phyloP scores from a whole-genome alignment of 2,888 invertebrate genomes.

The Eilema sororculum region DNA sequence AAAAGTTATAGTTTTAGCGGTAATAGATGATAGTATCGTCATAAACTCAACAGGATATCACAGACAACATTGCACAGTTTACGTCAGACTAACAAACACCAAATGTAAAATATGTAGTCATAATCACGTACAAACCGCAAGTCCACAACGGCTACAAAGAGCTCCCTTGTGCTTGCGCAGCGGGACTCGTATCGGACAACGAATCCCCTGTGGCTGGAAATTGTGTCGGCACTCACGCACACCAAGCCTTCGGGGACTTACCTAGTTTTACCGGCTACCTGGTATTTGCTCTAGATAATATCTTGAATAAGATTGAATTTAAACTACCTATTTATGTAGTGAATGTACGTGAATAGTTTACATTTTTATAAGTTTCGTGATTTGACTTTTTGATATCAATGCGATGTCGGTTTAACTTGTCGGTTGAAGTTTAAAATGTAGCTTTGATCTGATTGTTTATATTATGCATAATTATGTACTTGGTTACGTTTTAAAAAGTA shows the following conservation, averaged over 20 bases:
- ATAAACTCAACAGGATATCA: neutral
- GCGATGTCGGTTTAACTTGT: neutral
- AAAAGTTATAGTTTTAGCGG: too few relatives aligned
- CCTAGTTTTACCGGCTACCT: slow-evolving; percentile 40
- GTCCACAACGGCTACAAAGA: slow-evolving; percentile 12
- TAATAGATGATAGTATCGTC: too few relatives aligned
- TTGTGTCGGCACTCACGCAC: slow-evolving; percentile 19
- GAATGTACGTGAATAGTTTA: neutral
- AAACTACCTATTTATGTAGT: neutral
- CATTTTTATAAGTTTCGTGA: neutral
- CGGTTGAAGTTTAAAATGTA: too few relatives aligned
- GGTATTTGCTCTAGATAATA: slow-evolving; percentile 27
- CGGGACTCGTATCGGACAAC: slow-evolving; percentile 36
- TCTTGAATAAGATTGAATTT: slow-evolving; percentile 1
- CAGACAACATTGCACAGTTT: neutral
- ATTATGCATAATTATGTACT: too few relatives aligned
- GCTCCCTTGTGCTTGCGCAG: slow-evolving; percentile 21
- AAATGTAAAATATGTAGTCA: neutral
- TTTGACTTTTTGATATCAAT: neutral
- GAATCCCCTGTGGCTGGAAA: slow-evolving; percentile 42
- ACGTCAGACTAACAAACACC: neutral
- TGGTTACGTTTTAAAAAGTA: too few relatives aligned
- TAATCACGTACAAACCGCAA: slow-evolving; percentile 11
- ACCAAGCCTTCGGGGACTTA: slow-evolving; percentile 30
- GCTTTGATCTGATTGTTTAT: too few relatives aligned